Evolutionary conservation across 1,140 invertebrate genomes (phyloP).

Genomic region (Rhynchophorus ferrugineus): DNA sequence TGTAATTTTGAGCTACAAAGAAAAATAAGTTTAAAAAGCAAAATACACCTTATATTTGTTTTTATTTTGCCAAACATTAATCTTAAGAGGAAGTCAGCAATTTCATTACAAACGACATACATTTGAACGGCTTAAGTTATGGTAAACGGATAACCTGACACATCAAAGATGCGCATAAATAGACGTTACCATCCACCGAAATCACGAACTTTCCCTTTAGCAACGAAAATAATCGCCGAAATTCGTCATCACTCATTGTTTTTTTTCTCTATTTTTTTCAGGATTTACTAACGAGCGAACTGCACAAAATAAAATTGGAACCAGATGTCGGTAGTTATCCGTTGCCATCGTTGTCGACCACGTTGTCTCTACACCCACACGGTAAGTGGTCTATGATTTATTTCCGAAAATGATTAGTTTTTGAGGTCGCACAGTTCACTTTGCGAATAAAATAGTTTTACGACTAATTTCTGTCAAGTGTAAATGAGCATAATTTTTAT

Average conservation of each 20-base stretch:
- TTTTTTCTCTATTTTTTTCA: conserved; percentile 3
- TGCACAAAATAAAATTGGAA: conserved; percentile 34
- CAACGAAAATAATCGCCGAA: no score
- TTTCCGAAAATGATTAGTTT: background rate
- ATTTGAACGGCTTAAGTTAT: no score
- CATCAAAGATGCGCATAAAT: no score
- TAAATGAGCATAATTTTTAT: background rate
- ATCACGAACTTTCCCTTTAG: background rate
- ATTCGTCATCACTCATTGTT: no score
- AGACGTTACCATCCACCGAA: background rate
- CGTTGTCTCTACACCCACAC: conserved; percentile 27
- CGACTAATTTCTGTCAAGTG: background rate
- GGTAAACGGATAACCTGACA: no score
- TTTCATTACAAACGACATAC: no score
- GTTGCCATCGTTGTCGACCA: conserved; percentile 25
- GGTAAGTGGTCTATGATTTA: conserved; percentile 22
- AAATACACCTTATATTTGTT: no score
- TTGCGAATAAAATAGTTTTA: background rate
- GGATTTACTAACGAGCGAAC: conserved; percentile 26
- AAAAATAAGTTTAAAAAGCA: no score
- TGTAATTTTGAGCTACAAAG: no score
- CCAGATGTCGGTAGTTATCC: conserved; percentile 28
- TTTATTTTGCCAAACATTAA: no score
- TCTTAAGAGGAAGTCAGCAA: no score
- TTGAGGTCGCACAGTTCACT: background rate